phyloP scores from a whole-genome alignment of 2,888 invertebrate genomes.

The Patella pellucida region DNA sequence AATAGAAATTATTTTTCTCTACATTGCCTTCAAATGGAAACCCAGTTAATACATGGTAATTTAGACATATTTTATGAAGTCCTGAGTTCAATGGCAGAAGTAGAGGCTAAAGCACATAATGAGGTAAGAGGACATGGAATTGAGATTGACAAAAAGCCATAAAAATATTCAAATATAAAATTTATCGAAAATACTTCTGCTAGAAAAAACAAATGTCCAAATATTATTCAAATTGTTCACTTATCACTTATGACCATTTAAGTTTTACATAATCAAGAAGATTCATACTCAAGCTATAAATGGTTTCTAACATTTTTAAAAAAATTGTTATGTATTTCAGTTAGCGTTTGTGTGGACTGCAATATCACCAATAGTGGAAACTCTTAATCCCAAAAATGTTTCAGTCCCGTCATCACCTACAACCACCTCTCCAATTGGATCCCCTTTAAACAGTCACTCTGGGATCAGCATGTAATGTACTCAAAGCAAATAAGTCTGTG shows the following conservation, averaged over 20 bases:
- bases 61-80: constrained; percentile 65
- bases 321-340: constrained; percentile 31
- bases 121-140: constrained; percentile 44
- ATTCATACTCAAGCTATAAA: too few species aligned
- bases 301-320: too few species aligned
- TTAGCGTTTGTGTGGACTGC: constrained; percentile 48
- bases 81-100: constrained; percentile 56
- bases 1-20: constrained; percentile 71
- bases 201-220: too few species aligned
- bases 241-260: too few species aligned
- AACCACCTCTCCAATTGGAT: constrained; percentile 45
- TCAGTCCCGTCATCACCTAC: constrained; percentile 39
- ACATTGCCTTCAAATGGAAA: constrained; percentile 72
- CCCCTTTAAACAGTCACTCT: constrained; percentile 39
- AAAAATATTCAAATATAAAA: too few species aligned
- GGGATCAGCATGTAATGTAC: constrained; percentile 23
- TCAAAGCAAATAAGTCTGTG: not conserved
- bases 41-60: constrained; percentile 70
- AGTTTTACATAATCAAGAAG: too few species aligned
- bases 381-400: constrained; percentile 36
- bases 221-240: too few species aligned
- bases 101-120: constrained; percentile 54
- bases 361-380: constrained; percentile 46
- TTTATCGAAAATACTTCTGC: too few species aligned
- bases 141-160: too few species aligned